Base-by-base conservation (phyloP, 2,113 vertebrate genomes). In the Anolis carolinensis region DNA sequence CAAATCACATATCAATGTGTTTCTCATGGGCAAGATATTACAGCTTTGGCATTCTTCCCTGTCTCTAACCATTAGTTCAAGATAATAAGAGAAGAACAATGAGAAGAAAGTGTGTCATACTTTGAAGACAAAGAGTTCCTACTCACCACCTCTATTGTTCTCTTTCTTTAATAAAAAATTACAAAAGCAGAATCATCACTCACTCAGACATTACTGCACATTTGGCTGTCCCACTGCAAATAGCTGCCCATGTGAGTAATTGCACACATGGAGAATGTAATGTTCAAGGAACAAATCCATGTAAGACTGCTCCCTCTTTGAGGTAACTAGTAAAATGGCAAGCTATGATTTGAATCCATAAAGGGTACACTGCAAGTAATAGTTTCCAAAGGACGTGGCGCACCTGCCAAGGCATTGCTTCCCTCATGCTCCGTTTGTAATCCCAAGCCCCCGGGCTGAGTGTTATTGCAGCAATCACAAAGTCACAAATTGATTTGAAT, bases 21-120 rank as follows among this genome's bases (percentile, higher is more conserved):
- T 89, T 82, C 73, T 0, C 1, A 5, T 18, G 52, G 59, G 71
- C 59, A 1, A 0, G 0, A 82, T 52, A 18, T 0, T 1, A 59
- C 48, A 32, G 2, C 11, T 68, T 76, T 86, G 73, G 16, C 50
- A 82, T 25, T 44, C 14, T 44, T 55, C 84, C 84, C 11, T 74
- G 75, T 59, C 82, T 39, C 34, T 16, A 8, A 11, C 23, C 11
- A 32, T 0, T 75, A 25, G 52, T 1, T 30, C 8, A 72, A 71
- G 30, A 78, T 55, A 88, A 82, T 32, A 82, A 39, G 2, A 63
- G 32, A 50, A 72, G 73, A 1, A 78, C 74, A 36, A 89, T 79
- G 1, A 21, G 34, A 72, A 67, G 25, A 72, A 89, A 52, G 3
- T 3, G 55, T 36, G 71, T 62, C 65, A 86, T 80, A 87, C 39